Base-by-base conservation (phyloP, 2,113 vertebrate genomes). In the Grammomys surdaster region DNA sequence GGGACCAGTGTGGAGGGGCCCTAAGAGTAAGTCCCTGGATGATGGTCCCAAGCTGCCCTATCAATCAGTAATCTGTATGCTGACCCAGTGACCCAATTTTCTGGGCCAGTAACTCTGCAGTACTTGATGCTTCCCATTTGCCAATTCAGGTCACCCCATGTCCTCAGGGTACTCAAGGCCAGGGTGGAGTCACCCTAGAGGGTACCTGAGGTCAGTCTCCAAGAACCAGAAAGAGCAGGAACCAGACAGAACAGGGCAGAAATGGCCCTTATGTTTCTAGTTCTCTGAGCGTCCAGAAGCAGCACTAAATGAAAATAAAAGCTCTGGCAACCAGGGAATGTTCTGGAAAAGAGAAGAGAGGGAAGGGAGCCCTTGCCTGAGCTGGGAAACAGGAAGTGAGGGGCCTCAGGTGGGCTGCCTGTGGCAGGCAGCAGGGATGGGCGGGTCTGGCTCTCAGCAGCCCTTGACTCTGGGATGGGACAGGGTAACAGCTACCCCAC, bases 21-120 rank as follows among this genome's bases (percentile, higher is more conserved):
- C 2, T 0, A n/a, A 77, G 43, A 95, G 28, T 77, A 46, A 7
- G 65, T 63, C 65, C 16, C 86, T 58, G 77, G 51, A 4, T 11
- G 22, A 60, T 13, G 26, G 60, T 86, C 84, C 80, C 46, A 17
- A 70, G 65, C 73, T 86, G 72, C 33, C 51, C 65, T 14, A 54
- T 90, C 87, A 97, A 90, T 94, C 88, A 96, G 95, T 94, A 93
- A 92, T 36, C 88, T 13, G 17, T 65, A 75, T 13, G 36, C 77
- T 84, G 88, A 96, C 90, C 93, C 86, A 97, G 81, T 95, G 90
- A 95, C 95, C 95, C 69, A 51, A 51, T 95, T 97, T 97, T 96
- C 95, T 63, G 70, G 85, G 70, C 43, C 93, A 92, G 88, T 48
- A 56, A 75, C 89, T 97, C 88, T 75, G 12, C 0, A 0, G 72